phyloP scores from a whole-genome alignment of 2,888 invertebrate genomes.

The Ectemnius continuus region DNA sequence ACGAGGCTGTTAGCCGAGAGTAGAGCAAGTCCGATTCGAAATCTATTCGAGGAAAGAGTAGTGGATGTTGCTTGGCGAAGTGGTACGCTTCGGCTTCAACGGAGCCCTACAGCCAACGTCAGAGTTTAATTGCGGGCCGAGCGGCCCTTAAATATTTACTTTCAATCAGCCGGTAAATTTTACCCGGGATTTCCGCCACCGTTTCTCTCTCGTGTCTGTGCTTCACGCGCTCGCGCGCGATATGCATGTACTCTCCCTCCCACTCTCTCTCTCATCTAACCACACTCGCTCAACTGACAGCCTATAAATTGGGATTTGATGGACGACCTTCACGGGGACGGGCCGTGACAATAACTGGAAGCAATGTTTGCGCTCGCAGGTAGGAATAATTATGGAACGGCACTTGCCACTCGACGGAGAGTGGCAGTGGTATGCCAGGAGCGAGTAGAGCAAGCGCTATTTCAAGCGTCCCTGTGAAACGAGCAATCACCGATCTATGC shows the following conservation, averaged over 20 bases:
- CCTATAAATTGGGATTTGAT: slow-evolving; percentile 53
- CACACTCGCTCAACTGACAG: slow-evolving; percentile 35
- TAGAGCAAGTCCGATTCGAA: neutral
- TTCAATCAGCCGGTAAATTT: slow-evolving; percentile 32
- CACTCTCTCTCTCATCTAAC: too few relatives aligned
- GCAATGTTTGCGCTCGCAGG: slow-evolving; percentile 39
- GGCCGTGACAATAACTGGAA: slow-evolving; percentile 34
- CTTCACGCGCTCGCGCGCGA: too few relatives aligned
- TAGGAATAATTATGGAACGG: slow-evolving; percentile 23
- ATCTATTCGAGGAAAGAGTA: too few relatives aligned
- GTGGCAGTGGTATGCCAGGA: too few relatives aligned
- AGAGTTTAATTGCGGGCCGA: slow-evolving; percentile 30
- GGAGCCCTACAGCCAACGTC: slow-evolving; percentile 4
- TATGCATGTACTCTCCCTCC: too few relatives aligned
- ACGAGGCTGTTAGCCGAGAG: neutral
- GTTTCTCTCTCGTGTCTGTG: neutral
- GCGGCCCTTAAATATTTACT: slow-evolving; percentile 42
- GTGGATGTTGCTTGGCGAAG: slow-evolving; percentile 2
- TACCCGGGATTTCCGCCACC: slow-evolving; percentile 17
- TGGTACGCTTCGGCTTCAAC: neutral
- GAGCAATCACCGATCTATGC: too few relatives aligned
- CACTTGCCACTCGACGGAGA: neutral
- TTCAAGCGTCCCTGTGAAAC: too few relatives aligned
- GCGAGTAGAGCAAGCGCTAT: too few relatives aligned
- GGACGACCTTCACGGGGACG: slow-evolving; percentile 45